A percentile compares a stretch with the other conserved stretches of the same genome.
Evolutionary conservation across 1,140 invertebrate species (phyloP).

Genomic region (Belonocnema kinseyi): DNA sequence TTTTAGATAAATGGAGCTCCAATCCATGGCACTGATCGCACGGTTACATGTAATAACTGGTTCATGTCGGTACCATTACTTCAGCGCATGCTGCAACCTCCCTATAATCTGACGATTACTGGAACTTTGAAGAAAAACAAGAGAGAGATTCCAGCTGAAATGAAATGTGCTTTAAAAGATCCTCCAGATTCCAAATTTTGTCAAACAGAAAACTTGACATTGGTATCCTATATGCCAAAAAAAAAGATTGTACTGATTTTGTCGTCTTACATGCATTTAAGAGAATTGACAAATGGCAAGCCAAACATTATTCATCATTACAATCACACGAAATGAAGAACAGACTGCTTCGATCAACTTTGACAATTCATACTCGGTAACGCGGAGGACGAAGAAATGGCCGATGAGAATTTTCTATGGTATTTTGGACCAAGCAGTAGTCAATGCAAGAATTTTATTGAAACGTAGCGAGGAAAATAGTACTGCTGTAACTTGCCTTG

Average conservation of each 20-base stretch:
- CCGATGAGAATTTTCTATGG: conserved; percentile 3
- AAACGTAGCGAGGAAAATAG: neutral
- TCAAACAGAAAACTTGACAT: conserved; percentile 2
- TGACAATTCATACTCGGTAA: conserved; percentile 25
- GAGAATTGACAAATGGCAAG: neutral
- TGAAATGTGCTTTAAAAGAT: conserved; percentile 22
- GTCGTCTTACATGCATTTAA: conserved; percentile 4
- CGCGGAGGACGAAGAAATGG: neutral
- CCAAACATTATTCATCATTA: conserved; percentile 27
- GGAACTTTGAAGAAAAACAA: conserved; percentile 59
- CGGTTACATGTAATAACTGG: neutral
- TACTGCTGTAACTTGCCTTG: conserved; percentile 18
- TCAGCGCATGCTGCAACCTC: conserved; percentile 43
- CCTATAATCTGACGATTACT: conserved; percentile 53
- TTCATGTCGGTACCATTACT: conserved; percentile 45
- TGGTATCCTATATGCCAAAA: conserved; percentile 25
- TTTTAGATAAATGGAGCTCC: conserved; percentile 9
- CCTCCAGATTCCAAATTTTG: conserved; percentile 30
- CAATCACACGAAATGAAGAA: neutral
- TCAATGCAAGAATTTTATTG: neutral
- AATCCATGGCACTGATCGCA: neutral
- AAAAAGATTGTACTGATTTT: conserved; percentile 4
- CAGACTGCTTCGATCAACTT: conserved; percentile 18
- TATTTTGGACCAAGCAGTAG: conserved; percentile 7
- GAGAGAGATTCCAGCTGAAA: conserved; percentile 47